These are phyloP conservation scores for Picus viridis DNA, from an alignment of 2,797 vertebrate species.

Conservation along the genomic window DNA sequence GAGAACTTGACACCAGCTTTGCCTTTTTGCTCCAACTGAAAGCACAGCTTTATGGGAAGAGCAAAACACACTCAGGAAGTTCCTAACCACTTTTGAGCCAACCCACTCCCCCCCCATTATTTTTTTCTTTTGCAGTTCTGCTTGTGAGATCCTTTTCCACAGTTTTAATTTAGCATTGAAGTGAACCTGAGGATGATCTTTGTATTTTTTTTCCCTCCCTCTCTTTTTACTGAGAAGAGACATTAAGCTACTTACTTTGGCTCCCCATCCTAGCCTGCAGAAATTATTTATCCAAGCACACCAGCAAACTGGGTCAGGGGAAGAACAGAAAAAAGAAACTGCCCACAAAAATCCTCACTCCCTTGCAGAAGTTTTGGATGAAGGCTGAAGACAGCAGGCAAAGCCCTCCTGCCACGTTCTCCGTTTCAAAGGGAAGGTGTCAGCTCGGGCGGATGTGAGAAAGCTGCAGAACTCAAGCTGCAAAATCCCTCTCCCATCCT, in stretches of 20 bases:
- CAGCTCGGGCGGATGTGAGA: neutral
- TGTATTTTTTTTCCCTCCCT: neutral
- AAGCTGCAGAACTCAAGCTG: conserved; percentile 12
- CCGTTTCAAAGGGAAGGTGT: conserved; percentile 52
- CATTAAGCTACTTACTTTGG: conserved; percentile 65
- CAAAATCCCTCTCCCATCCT: neutral
- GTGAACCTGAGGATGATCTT: conserved; percentile 59
- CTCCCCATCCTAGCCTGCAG: conserved; percentile 38
- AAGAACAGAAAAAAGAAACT: neutral
- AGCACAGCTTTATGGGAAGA: neutral
- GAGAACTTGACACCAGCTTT: neutral
- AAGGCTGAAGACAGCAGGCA: conserved; percentile 2
- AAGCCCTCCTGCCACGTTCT: neutral
- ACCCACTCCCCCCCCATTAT: no score
- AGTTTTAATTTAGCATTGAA: conserved; percentile 52
- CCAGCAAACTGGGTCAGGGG: conserved; percentile 37
- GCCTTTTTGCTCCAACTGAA: neutral
- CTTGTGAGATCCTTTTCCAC: neutral
- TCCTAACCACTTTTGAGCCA: neutral
- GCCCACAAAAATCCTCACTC: conserved; percentile 46
- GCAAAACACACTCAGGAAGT: neutral
- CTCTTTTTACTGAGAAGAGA: conserved; percentile 53
- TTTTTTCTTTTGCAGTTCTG: neutral
- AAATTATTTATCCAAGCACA: conserved; percentile 61
- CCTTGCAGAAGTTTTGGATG: conserved; percentile 55